A percentile compares a stretch with the other conserved stretches of the same genome.
Conservation (phyloP, 1,140 invertebrate genomes). For the Apis mellifera region Amel_HAv3.1 CM009945.2:4472501-4473000, state of each 20-base stretch:
- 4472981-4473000: too few species aligned
- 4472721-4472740: too few species aligned
- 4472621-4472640: conserved; percentile 69
- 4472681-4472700: conserved; percentile 48
- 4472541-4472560: background rate
- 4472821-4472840: conserved; percentile 23
- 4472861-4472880: conserved; percentile 1
- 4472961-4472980: too few species aligned
- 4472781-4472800: conserved; percentile 53
- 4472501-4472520: conserved; percentile 33
- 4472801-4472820: conserved; percentile 4
- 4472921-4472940: background rate
- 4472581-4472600: conserved; percentile 7
- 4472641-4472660: conserved; percentile 79
- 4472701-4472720: conserved; percentile 36
- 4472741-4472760: conserved; percentile 47
- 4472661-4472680: conserved; percentile 44
- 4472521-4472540: background rate
- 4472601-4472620: conserved; percentile 56
- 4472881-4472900: too few species aligned
- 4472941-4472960: background rate
- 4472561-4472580: conserved; percentile 13
- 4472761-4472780: conserved; percentile 59
- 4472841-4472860: conserved; percentile 26
- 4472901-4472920: conserved; percentile 1